These are phyloP conservation scores for Cynopterus sphinx DNA, from an alignment of 2,797 vertebrate species.

Conservation along the genomic window DNA sequence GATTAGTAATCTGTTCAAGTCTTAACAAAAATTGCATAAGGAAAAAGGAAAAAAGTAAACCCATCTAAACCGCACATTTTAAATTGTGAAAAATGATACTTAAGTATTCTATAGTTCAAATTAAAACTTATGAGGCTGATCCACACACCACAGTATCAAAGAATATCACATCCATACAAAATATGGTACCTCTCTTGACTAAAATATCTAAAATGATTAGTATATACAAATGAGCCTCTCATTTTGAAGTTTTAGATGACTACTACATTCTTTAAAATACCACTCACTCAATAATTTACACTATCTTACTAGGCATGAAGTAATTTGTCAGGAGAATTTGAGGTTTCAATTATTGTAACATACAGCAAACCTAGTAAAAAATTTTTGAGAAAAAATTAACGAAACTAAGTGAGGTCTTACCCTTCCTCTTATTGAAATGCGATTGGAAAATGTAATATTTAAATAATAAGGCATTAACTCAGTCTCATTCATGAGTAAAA, in stretches of 20 bases:
- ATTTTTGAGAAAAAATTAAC: background rate
- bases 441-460: background rate
- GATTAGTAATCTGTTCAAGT: constrained; percentile 70
- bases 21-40: constrained; percentile 67
- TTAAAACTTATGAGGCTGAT: constrained; percentile 17
- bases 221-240: background rate
- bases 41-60: constrained; percentile 13
- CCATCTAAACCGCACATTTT: constrained; percentile 22
- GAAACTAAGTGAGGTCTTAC: background rate
- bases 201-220: background rate
- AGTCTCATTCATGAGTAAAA: background rate
- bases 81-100: constrained; percentile 58
- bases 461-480: background rate
- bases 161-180: background rate
- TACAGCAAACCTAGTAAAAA: background rate
- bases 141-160: background rate
- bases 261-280: constrained; percentile 29
- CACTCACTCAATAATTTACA: constrained; percentile 17
- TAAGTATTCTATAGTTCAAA: constrained; percentile 12
- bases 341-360: background rate
- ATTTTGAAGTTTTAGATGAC: constrained; percentile 15
- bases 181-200: background rate
- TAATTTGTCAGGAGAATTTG: background rate
- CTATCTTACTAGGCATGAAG: background rate
- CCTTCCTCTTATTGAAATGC: constrained; percentile 38